Conservation (phyloP, 1,140 invertebrate genomes). For the Hormaphis cornu region DNA sequence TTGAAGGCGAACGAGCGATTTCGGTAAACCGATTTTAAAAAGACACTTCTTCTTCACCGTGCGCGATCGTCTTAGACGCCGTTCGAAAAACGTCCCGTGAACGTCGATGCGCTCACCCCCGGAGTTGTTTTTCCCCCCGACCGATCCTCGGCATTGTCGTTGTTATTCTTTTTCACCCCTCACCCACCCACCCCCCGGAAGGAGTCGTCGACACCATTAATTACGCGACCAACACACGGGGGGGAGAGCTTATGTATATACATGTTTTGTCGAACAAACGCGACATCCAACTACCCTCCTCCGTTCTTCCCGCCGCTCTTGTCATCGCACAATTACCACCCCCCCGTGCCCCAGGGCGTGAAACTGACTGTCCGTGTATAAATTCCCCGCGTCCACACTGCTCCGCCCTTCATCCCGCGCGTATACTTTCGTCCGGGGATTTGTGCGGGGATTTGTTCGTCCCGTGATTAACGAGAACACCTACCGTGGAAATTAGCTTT, state of each 20-base stretch:
- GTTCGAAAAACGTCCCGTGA: not conserved
- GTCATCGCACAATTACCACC: constrained; percentile 22
- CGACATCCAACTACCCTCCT: not conserved
- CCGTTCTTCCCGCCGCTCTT: not conserved
- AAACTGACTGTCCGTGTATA: not conserved
- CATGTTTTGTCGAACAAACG: constrained; percentile 28
- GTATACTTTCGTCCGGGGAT: not conserved
- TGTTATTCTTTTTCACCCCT: not conserved
- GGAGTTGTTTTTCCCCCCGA: not conserved
- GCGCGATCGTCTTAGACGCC: constrained; percentile 2
- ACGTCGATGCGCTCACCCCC: not conserved
- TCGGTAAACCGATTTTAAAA: not conserved
- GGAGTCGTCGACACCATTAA: constrained; percentile 26
- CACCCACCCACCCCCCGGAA: too few relatives aligned
- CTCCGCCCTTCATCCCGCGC: not conserved
- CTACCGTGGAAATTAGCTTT: constrained; percentile 1
- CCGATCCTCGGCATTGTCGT: not conserved
- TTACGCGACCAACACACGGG: constrained; percentile 5
- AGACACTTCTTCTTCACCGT: not conserved
- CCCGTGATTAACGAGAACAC: constrained; percentile 24
- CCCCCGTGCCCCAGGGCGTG: not conserved
- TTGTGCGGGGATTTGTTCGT: not conserved
- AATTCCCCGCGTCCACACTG: too few relatives aligned
- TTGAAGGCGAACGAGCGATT: not conserved
- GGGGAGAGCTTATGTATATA: constrained; percentile 1